phyloP scores from a whole-genome alignment of 2,888 invertebrate genomes.

The Cosmorhoe ocellata region DNA sequence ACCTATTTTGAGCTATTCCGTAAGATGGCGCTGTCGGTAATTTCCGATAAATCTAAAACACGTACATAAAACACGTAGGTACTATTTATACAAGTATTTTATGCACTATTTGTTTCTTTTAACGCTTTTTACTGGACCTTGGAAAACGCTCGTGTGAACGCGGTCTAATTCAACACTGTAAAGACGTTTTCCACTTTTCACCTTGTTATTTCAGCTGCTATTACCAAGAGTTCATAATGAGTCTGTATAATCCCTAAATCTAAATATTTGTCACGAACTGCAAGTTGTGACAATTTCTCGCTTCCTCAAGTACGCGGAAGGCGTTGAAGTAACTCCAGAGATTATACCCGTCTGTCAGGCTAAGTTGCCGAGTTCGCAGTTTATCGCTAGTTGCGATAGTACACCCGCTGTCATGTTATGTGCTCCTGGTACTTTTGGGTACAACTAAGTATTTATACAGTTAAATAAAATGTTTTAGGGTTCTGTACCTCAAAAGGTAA shows the following conservation, averaged over 20 bases:
- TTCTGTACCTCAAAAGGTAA: no score
- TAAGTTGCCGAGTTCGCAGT: constrained; percentile 41
- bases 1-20: no score
- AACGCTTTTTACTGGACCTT: no score
- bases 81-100: no score
- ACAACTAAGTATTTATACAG: constrained; percentile 18
- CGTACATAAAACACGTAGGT: no score
- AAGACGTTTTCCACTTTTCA: no score
- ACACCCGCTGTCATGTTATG: constrained; percentile 17
- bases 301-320: constrained; percentile 12
- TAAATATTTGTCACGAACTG: constrained; percentile 22
- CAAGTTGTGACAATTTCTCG: constrained; percentile 23
- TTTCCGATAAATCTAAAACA: no score
- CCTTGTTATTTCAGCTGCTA: constrained; percentile 6
- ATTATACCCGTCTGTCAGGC: constrained; percentile 37
- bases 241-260: constrained; percentile 15
- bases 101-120: no score
- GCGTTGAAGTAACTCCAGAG: constrained; percentile 35
- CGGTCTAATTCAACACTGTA: no score
- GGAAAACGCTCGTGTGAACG: no score
- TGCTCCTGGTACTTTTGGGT: constrained; percentile 25
- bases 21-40: no score
- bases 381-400: constrained; percentile 24
- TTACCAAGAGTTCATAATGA: constrained; percentile 18
- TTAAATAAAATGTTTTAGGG: no score